Conservation (phyloP, 2,797 vertebrate species). For the Microhierax caerulescens region DNA sequence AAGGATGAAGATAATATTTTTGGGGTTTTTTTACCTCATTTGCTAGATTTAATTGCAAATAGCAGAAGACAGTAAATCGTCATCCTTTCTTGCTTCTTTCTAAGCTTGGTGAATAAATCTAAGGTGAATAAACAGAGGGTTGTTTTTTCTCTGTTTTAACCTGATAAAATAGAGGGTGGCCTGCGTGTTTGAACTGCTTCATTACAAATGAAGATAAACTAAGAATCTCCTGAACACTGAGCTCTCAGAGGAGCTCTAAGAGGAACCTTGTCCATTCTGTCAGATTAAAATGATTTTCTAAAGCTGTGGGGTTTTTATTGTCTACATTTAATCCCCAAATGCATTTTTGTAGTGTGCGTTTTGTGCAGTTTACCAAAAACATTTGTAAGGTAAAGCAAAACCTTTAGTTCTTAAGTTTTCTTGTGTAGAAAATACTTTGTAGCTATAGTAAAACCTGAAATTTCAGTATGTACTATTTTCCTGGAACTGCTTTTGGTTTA, state of each 20-base stretch:
- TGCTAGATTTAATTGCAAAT: not conserved
- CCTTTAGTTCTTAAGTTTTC: not conserved
- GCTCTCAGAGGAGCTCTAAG: not conserved
- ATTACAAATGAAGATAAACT: not conserved
- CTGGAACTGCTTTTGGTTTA: not conserved
- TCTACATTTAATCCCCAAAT: not conserved
- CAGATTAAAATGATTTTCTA: not conserved
- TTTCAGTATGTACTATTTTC: not conserved
- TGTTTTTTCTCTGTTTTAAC: not conserved
- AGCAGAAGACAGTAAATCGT: not conserved
- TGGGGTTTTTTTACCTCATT: not conserved
- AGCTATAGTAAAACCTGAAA: not conserved
- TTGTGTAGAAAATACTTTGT: not conserved
- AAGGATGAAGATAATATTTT: not conserved
- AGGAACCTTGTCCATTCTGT: not conserved
- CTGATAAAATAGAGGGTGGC: not conserved
- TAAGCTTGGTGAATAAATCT: too few species aligned
- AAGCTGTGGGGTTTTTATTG: not conserved
- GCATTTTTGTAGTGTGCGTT: not conserved
- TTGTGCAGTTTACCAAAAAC: not conserved
- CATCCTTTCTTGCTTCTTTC: not conserved
- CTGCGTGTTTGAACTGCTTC: not conserved
- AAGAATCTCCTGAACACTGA: not conserved
- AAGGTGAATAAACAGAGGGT: not conserved
- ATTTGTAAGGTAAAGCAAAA: not conserved